Base-by-base conservation (phyloP, 2,797 vertebrate genomes). In the Melanotaenia parkinsoni region DNA sequence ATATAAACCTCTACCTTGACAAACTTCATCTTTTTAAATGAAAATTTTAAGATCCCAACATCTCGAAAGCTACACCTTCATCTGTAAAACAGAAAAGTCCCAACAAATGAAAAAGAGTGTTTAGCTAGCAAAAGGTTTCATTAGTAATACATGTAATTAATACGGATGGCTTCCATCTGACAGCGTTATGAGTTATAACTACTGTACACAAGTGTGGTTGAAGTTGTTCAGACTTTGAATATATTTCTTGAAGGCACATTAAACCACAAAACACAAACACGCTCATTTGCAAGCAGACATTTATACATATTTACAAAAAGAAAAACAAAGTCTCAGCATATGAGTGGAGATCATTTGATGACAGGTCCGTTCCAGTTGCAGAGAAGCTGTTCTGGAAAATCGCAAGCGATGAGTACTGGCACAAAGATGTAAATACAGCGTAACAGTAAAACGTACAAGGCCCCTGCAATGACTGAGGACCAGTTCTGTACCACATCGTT, bases 221-320 rank as follows among this genome's bases (percentile, higher is more conserved):
- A 20, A 67, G 30, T 22, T 12, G 20, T 64, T 68, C 50, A 28
- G 38, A 45, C 12, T 77, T 6, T 64, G 67, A 6, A 50, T 50
- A 38, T 26, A n/a, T 74, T 61, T 70, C 4, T 22, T 14, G 53
- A 2, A 51, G 8, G 30, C 38, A 20, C 4, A 72, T 70, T 63
- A 69, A 83, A 77, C 28, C 71, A 84, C 77, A 82, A 53, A 68
- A 84, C 60, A 74, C 64, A 84, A 33, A 60, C 73, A 84, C 38
- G 43, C 40, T 76, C 56, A 26, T 69, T 83, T 83, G 40, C 79
- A 74, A 87, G 81, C 76, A 83, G 71, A 83, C 57, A 65, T 88
- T 88, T 84, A 84, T 88, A 86, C 82, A 90, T 85, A 84, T 87
- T 86, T 88, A 86, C 88, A 86, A 66, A 67, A 75, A 76, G 2